Evolutionary conservation across 2,797 vertebrate genomes (phyloP), one percentile per base, ranked within the genome.

Genomic region (Darevskia nairensis): DNA sequence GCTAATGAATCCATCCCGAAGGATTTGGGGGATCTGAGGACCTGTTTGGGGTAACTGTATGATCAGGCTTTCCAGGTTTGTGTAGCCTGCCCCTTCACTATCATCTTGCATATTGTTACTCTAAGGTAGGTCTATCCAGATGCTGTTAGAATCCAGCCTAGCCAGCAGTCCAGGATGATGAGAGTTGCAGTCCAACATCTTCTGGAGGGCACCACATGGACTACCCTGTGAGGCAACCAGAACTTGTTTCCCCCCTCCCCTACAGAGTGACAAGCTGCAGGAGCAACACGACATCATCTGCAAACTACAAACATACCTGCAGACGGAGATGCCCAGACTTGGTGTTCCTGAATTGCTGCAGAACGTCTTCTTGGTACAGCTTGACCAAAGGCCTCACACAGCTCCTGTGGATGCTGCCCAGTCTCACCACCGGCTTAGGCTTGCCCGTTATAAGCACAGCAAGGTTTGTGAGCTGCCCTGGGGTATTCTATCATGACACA

Each of bases 281-380:
- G 98, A 99, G 88, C 98, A 99, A 92, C 98, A 99, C 96, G 98
- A 98, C 88, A 93, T 98, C 93, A 99, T 99, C 94, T 93, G 94
- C 4, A 98, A 98, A 92, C 95, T 99, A 39, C 98, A 98, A 1
- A 95, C 96, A 92, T 96, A 96, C 74, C 93, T 97, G 27, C 96
- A 96, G 93, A 93, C 98, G 91, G 97, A 97, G 25, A 91, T 95
- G 91, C 96, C 97, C 2, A 97, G 97, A 19, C 86, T 93, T 91
- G 92, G 93, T 84, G 79, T 96, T 94, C 93, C 95, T 0, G 95
- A 91, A 50, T 84, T 97, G 79, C 92, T 97, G 91, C 94, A 96
- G 89, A 95, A 91, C 35, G 86, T 97, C 79, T 93, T 93, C 8
- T 91, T 97, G 1, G 96, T 98, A 21, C 96, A 97, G 46, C 88